Percentiles rank a stretch among this genome's conserved stretches.
These are phyloP conservation scores for Lissocephala sabroskyi DNA, from an alignment of 2,888 invertebrate genomes.

Conservation along the genomic window DNA sequence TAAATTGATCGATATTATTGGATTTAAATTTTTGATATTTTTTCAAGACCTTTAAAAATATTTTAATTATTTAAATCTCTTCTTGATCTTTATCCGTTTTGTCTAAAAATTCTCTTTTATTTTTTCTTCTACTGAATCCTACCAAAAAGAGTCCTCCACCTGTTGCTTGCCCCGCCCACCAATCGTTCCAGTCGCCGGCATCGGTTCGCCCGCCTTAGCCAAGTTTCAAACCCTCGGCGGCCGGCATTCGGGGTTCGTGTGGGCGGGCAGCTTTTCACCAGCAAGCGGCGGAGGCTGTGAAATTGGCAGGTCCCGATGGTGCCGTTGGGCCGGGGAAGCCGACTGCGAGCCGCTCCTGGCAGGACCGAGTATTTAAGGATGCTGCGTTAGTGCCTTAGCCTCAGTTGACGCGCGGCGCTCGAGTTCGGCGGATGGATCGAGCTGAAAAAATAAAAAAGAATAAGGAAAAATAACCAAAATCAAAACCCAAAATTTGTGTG, in stretches of 20 bases:
- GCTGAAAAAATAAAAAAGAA: slow-evolving; percentile 28
- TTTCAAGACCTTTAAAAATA: no score
- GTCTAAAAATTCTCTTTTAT: no score
- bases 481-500: slow-evolving; percentile 4
- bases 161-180: no score
- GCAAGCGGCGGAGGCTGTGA: slow-evolving; percentile 3
- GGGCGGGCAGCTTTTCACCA: slow-evolving; percentile 9
- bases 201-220: slow-evolving; percentile 21
- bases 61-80: no score
- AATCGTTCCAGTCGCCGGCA: no score
- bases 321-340: neutral
- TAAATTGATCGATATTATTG: no score
- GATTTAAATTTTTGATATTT: no score
- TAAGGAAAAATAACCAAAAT: slow-evolving; percentile 8
- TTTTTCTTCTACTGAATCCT: no score
- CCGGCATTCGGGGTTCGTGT: slow-evolving; percentile 1
- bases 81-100: no score
- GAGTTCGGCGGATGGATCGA: slow-evolving; percentile 62
- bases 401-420: slow-evolving; percentile 69
- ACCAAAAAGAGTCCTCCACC: no score
- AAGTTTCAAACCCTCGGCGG: slow-evolving; percentile 25
- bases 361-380: slow-evolving; percentile 66
- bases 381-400: slow-evolving; percentile 65
- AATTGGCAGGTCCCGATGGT: slow-evolving; percentile 6
- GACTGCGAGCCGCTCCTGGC: slow-evolving; percentile 19